Evolutionary conservation across 2,113 vertebrate species (phyloP).

Genomic region (Zeus faber): DNA sequence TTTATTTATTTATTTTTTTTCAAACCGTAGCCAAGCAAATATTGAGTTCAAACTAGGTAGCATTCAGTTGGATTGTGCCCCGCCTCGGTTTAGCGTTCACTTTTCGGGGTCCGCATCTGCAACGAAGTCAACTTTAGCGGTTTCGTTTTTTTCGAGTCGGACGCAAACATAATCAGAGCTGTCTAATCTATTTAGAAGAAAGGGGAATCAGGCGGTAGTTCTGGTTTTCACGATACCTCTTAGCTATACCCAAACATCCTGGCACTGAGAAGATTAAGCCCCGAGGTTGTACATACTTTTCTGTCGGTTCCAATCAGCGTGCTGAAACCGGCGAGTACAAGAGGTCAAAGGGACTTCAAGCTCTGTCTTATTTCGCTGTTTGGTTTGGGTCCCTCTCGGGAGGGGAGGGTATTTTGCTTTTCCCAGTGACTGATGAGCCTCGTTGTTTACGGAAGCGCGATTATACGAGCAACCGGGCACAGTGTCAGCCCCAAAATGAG

Average conservation of each 20-base stretch:
- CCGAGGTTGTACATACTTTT: slow-evolving; percentile 18
- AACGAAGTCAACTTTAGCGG: slow-evolving; percentile 15
- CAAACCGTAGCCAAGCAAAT: background rate
- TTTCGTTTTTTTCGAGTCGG: slow-evolving; percentile 12
- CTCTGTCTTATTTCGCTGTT: slow-evolving; percentile 50
- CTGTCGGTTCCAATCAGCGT: slow-evolving; percentile 20
- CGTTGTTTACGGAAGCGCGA: slow-evolving; percentile 60
- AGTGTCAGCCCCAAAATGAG: slow-evolving; percentile 36
- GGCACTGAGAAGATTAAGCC: slow-evolving; percentile 10
- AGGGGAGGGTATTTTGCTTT: slow-evolving; percentile 49
- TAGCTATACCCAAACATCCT: slow-evolving; percentile 25
- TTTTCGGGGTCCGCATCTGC: slow-evolving; percentile 12
- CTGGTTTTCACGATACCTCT: slow-evolving; percentile 3
- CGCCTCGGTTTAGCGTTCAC: slow-evolving; percentile 7
- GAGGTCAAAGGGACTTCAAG: slow-evolving; percentile 36
- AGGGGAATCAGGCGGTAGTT: slow-evolving; percentile 14
- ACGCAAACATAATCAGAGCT: slow-evolving; percentile 26
- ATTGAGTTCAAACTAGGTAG: slow-evolving; percentile 13
- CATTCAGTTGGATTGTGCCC: slow-evolving; percentile 23
- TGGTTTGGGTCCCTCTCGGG: slow-evolving; percentile 49
- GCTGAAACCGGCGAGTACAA: slow-evolving; percentile 34
- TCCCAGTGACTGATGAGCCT: slow-evolving; percentile 46
- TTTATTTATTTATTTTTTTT: too few relatives aligned
- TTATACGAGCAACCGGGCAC: slow-evolving; percentile 51
- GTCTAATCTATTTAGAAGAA: slow-evolving; percentile 10